phyloP scores from a whole-genome alignment of 2,797 vertebrate genomes.

The Hydrophis major region DNA sequence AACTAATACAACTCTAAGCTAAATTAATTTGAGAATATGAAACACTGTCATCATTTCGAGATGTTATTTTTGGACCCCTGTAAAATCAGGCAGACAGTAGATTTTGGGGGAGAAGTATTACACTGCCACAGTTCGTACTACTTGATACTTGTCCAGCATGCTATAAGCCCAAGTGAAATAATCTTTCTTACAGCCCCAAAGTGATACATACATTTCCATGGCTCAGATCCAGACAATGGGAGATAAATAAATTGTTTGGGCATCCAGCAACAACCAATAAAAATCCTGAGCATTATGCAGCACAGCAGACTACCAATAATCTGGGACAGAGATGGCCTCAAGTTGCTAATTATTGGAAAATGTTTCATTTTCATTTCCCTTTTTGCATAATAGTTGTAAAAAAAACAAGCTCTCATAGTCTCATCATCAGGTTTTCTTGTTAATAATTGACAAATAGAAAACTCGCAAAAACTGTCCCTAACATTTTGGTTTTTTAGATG shows the following conservation, averaged over 20 bases:
- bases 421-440: constrained; percentile 57
- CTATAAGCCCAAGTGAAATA: constrained; percentile 44
- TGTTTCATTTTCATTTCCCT: constrained; percentile 52
- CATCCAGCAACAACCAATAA: constrained; percentile 34
- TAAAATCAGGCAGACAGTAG: constrained; percentile 55
- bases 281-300: constrained; percentile 36
- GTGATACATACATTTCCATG: constrained; percentile 34
- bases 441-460: constrained; percentile 62
- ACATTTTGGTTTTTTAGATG: constrained; percentile 66
- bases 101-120: constrained; percentile 60
- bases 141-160: constrained; percentile 51
- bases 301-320: constrained; percentile 52
- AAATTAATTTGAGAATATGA: constrained; percentile 69
- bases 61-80: constrained; percentile 60
- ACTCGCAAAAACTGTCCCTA: constrained; percentile 46
- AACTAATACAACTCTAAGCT: constrained; percentile 64
- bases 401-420: constrained; percentile 59
- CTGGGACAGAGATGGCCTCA: constrained; percentile 41
- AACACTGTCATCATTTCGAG: constrained; percentile 48
- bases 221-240: constrained; percentile 41
- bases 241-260: constrained; percentile 35
- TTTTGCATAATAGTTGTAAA: constrained; percentile 52
- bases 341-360: constrained; percentile 58
- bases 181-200: constrained; percentile 31
- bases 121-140: constrained; percentile 52